phyloP scores from a whole-genome alignment of 64 coral and sea anemone genomes.

The Porites lutea region DNA sequence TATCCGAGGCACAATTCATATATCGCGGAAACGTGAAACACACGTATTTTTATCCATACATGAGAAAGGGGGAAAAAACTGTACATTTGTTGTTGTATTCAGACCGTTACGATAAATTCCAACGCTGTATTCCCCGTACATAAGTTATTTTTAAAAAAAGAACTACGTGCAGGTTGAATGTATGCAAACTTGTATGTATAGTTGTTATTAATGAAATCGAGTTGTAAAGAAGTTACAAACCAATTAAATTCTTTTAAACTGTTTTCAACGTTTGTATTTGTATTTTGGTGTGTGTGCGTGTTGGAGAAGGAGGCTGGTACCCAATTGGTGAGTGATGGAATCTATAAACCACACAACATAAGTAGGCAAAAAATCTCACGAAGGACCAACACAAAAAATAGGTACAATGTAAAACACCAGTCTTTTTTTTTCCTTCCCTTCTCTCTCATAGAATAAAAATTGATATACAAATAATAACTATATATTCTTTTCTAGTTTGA shows the following conservation, averaged over 20 bases:
- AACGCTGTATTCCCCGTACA: background rate
- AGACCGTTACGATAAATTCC: background rate
- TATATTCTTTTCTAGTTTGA: no score
- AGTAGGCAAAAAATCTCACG: no score
- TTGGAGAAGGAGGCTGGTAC: background rate
- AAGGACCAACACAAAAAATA: no score
- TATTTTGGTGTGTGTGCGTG: no score
- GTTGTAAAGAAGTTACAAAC: constrained; percentile 17
- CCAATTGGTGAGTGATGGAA: no score
- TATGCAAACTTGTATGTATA: background rate
- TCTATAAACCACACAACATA: no score
- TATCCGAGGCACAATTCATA: background rate
- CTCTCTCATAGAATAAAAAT: no score
- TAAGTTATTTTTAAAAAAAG: constrained; percentile 4
- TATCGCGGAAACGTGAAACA: background rate
- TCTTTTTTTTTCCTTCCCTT: no score
- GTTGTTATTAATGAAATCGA: background rate
- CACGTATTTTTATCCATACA: constrained; percentile 18
- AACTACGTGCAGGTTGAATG: background rate
- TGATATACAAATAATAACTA: no score
- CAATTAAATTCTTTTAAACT: constrained; percentile 7
- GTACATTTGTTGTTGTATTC: constrained; percentile 16
- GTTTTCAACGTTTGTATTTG: no score
- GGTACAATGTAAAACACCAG: no score
- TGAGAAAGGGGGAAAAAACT: background rate